These are phyloP conservation scores for Hippocampus comes DNA, from an alignment of 2,113 vertebrate genomes.

Conservation along the genomic window DNA sequence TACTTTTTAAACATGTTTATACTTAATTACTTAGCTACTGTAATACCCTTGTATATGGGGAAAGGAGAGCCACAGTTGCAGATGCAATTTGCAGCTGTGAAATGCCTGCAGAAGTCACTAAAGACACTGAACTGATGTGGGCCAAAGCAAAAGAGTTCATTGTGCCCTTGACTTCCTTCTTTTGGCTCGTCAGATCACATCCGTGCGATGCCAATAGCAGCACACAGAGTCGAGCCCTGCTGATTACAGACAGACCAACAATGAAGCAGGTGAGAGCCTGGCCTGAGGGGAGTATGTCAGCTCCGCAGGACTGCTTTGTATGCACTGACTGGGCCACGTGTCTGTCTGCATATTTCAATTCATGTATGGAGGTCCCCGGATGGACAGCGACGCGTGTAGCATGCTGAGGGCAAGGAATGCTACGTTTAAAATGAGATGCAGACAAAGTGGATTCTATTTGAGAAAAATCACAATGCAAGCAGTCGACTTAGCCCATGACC, in stretches of 20 bases:
- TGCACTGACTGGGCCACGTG: background rate
- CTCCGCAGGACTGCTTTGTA: background rate
- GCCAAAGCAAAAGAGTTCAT: too few relatives aligned
- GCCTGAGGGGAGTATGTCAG: background rate
- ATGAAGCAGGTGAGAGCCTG: background rate
- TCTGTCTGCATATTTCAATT: background rate
- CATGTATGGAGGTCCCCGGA: background rate
- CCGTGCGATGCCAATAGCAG: background rate
- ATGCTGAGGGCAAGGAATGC: background rate
- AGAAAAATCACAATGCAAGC: too few relatives aligned
- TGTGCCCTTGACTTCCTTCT: background rate
- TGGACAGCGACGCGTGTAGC: background rate
- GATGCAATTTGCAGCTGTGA: too few relatives aligned
- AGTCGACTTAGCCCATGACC: too few relatives aligned
- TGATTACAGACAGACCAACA: background rate
- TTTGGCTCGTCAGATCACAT: background rate
- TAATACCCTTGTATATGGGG: too few relatives aligned
- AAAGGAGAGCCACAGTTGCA: too few relatives aligned
- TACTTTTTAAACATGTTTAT: too few relatives aligned
- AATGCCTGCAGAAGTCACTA: too few relatives aligned
- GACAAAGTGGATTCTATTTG: too few relatives aligned
- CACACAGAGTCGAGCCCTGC: too few relatives aligned
- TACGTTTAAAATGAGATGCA: background rate
- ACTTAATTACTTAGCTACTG: too few relatives aligned
- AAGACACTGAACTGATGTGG: too few relatives aligned